Evolutionary conservation across 2,797 vertebrate species (phyloP).

Genomic region (Okamejei kenojei): DNA sequence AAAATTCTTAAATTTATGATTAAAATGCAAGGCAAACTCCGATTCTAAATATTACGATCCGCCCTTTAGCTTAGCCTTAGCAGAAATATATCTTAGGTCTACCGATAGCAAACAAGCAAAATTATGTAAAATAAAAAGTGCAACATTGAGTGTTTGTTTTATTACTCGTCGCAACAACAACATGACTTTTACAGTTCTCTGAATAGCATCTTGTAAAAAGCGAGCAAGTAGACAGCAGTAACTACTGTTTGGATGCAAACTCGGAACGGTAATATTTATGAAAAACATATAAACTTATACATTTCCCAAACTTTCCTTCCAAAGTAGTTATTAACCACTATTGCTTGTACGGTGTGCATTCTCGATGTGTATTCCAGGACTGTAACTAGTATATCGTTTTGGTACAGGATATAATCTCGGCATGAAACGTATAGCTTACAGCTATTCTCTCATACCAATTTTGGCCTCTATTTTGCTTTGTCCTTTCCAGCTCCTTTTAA

Average conservation of each 20-base stretch:
- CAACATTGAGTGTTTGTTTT: slow-evolving; percentile 14
- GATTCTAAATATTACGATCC: neutral
- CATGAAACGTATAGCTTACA: neutral
- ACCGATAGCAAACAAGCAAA: neutral
- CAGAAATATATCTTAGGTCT: neutral
- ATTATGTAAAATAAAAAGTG: neutral
- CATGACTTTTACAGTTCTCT: slow-evolving; percentile 19
- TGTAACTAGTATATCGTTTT: neutral
- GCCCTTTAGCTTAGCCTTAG: neutral
- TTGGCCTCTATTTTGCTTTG: neutral
- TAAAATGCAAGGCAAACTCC: neutral
- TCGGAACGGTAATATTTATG: neutral
- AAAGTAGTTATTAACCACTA: neutral
- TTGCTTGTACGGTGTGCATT: neutral
- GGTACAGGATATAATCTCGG: neutral
- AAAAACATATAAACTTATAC: neutral
- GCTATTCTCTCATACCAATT: neutral
- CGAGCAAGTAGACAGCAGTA: neutral
- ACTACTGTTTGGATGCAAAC: neutral
- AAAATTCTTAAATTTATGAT: neutral
- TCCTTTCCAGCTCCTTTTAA: neutral
- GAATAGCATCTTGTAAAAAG: neutral
- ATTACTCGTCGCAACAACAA: slow-evolving; percentile 24
- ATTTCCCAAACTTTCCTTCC: slow-evolving; percentile 10
- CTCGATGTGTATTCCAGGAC: neutral